phyloP scores from a whole-genome alignment of 2,797 vertebrate genomes.

The Rhynchonycteris naso region DNA sequence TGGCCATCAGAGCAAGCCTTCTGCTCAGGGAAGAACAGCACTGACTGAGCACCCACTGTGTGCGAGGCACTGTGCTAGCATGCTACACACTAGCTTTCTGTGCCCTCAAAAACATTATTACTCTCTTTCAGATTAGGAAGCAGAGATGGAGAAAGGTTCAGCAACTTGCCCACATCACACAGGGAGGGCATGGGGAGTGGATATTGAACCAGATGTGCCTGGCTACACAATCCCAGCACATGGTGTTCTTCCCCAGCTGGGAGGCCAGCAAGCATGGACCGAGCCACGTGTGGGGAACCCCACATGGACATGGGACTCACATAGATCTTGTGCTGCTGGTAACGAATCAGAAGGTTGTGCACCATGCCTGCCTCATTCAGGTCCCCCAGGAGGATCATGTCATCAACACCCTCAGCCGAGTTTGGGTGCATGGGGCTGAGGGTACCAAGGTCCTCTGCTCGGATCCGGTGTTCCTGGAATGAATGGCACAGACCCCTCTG shows the following conservation, averaged over 20 bases:
- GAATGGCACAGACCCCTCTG: neutral
- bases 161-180: neutral
- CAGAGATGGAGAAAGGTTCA: neutral
- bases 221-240: neutral
- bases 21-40: neutral
- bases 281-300: rapidly evolving
- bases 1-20: neutral
- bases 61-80: neutral
- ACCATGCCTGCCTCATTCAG: slow-evolving; percentile 96
- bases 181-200: rapidly evolving
- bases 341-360: slow-evolving; percentile 95
- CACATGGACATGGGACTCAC: slow-evolving; percentile 86
- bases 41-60: neutral
- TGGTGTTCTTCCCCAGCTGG: neutral
- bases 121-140: neutral
- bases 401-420: slow-evolving; percentile 93
- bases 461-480: slow-evolving; percentile 93
- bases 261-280: neutral
- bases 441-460: slow-evolving; percentile 73
- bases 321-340: slow-evolving; percentile 94
- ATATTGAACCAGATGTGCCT: neutral
- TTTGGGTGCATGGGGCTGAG: slow-evolving; percentile 94
- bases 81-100: rapidly evolving
- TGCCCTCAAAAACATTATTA: rapidly evolving
- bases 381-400: slow-evolving; percentile 97